Conservation (phyloP, 2,888 invertebrate species). For the Lathronympha strigana region DNA sequence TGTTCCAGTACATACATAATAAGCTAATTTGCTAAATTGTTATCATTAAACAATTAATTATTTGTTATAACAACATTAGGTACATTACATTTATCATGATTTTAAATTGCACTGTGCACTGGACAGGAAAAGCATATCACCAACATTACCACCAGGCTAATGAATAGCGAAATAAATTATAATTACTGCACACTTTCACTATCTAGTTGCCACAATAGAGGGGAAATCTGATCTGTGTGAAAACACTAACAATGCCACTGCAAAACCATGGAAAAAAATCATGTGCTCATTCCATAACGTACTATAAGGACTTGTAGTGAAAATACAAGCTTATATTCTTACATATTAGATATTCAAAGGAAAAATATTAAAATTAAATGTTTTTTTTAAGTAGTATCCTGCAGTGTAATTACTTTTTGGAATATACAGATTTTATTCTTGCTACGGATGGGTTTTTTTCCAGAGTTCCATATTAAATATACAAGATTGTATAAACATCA, state of each 20-base stretch:
- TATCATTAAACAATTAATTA: background rate
- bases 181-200: slow-evolving; percentile 41
- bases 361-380: background rate
- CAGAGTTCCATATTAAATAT: background rate
- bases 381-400: background rate
- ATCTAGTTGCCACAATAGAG: slow-evolving; percentile 26
- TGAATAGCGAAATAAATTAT: slow-evolving; percentile 37
- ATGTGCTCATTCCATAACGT: slow-evolving; percentile 25
- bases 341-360: slow-evolving; percentile 10
- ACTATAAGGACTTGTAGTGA: background rate
- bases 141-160: slow-evolving; percentile 31
- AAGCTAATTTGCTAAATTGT: background rate
- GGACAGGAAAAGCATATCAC: slow-evolving; percentile 28
- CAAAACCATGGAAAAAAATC: slow-evolving; percentile 28
- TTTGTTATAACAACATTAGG: background rate
- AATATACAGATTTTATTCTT: background rate
- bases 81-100: background rate
- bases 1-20: background rate
- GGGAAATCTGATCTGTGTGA: slow-evolving; percentile 52
- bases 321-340: background rate
- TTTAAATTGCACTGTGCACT: background rate
- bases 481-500: slow-evolving; percentile 17
- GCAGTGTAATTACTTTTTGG: background rate
- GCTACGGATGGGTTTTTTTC: background rate
- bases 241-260: slow-evolving; percentile 51